These are phyloP conservation scores for Drosophila mimica DNA, from an alignment of 2,888 invertebrate genomes.

Conservation along the genomic window DNA sequence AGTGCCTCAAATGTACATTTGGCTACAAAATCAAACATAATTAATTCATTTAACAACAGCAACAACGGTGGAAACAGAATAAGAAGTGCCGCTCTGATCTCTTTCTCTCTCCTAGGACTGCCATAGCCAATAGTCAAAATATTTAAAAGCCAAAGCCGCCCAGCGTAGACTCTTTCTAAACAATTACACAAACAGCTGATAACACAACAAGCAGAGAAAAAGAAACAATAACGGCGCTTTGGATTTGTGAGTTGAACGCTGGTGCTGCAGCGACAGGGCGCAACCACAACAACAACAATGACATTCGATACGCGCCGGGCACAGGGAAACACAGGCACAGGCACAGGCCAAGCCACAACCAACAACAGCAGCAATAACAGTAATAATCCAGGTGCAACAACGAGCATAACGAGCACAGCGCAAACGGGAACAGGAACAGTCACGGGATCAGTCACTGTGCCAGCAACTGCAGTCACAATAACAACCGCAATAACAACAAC, in stretches of 20 bases:
- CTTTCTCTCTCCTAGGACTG: conserved; percentile 60
- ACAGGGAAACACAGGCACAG: conserved; percentile 65
- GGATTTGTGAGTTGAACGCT: conserved; percentile 31
- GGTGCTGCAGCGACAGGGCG: conserved; percentile 51
- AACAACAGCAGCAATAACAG: conserved; percentile 49
- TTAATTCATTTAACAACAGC: conserved; percentile 48
- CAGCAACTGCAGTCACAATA: conserved; percentile 40
- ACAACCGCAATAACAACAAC: conserved; percentile 43
- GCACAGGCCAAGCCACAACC: conserved; percentile 61
- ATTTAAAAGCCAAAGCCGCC: conserved; percentile 71
- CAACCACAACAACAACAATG: conserved; percentile 83
- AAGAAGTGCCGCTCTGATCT: conserved; percentile 25
- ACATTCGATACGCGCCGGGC: conserved; percentile 84
- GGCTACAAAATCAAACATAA: conserved; percentile 46
- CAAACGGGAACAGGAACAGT: conserved; percentile 48
- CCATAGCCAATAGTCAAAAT: conserved; percentile 54
- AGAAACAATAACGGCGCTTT: conserved; percentile 56
- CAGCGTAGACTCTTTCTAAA: conserved; percentile 69
- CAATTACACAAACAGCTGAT: conserved; percentile 44
- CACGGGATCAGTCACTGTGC: conserved; percentile 38
- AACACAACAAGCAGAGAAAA: conserved; percentile 27
- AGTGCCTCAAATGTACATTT: conserved; percentile 65
- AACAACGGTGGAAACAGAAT: conserved; percentile 19
- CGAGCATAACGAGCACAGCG: conserved; percentile 66
- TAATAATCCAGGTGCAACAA: conserved; percentile 50